These are phyloP conservation scores for Phrynosoma blainvillii DNA, from an alignment of 2,113 vertebrate genomes.

Conservation along the genomic window DNA sequence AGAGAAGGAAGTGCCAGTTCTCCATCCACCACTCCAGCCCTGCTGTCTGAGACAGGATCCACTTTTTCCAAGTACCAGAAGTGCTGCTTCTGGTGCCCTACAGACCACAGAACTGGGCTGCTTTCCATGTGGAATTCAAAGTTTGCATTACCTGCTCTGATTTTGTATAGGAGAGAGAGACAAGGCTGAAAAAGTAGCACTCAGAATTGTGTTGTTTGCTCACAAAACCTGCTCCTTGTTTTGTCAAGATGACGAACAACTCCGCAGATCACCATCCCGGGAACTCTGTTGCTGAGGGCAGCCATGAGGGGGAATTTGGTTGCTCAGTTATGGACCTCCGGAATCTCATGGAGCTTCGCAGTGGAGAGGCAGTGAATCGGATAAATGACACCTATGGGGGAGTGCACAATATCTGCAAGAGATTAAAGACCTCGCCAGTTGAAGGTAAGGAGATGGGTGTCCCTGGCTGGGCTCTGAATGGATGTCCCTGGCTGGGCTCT, in stretches of 20 bases:
- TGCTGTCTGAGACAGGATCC: constrained; percentile 16
- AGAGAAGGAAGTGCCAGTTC: constrained; percentile 46
- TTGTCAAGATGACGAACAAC: constrained; percentile 85
- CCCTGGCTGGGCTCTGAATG: neutral
- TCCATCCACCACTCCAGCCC: constrained; percentile 32
- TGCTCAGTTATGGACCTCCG: constrained; percentile 86
- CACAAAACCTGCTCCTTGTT: accelerated
- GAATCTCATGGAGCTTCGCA: constrained; percentile 91
- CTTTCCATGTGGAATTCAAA: neutral
- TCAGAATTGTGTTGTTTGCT: neutral
- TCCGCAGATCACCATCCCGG: constrained; percentile 86
- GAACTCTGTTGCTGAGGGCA: constrained; percentile 86
- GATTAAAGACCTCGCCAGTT: constrained; percentile 89
- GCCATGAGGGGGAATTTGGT: constrained; percentile 90
- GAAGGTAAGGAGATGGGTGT: constrained; percentile 83
- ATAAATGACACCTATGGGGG: constrained; percentile 82
- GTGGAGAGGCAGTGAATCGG: constrained; percentile 82
- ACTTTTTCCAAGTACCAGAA: constrained; percentile 1
- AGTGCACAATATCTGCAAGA: constrained; percentile 87
- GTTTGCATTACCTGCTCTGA: neutral
- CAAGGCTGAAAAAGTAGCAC: neutral
- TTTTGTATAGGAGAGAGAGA: constrained; percentile 9
- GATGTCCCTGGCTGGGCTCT: neutral
- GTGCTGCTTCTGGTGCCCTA: neutral
- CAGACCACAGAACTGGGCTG: neutral